These are phyloP conservation scores for Oncorhynchus keta DNA, from an alignment of 2,113 vertebrate genomes.

Conservation along the genomic window DNA sequence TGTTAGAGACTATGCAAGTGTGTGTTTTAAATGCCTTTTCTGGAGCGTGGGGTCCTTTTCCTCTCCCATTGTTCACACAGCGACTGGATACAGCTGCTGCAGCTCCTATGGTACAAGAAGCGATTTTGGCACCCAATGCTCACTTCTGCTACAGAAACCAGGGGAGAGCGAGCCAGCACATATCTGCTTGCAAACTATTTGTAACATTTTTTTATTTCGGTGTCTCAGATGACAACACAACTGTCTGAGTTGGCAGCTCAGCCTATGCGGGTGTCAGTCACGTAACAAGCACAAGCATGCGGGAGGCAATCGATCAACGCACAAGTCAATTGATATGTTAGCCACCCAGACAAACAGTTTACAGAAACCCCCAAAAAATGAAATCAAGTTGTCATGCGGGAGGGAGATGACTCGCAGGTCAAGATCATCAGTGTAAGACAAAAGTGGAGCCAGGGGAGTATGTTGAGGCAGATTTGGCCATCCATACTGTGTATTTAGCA, in stretches of 20 bases:
- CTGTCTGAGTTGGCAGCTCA: slow-evolving; percentile 50
- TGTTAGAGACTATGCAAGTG: no score
- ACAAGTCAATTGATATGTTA: slow-evolving; percentile 58
- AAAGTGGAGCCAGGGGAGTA: background rate
- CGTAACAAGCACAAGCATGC: slow-evolving; percentile 65
- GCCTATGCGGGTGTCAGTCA: slow-evolving; percentile 41
- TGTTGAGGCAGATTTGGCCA: slow-evolving; percentile 26
- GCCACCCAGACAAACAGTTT: slow-evolving; percentile 47
- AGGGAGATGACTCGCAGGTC: slow-evolving; percentile 12
- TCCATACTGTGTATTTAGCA: slow-evolving; percentile 50
- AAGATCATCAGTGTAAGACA: slow-evolving; percentile 5
- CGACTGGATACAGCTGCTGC: slow-evolving; percentile 47
- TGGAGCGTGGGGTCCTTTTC: background rate
- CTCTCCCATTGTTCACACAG: slow-evolving; percentile 15
- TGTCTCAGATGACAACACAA: slow-evolving; percentile 59
- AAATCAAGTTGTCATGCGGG: slow-evolving; percentile 45
- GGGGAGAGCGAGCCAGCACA: slow-evolving; percentile 27
- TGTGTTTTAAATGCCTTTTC: no score
- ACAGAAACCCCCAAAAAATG: slow-evolving; percentile 23
- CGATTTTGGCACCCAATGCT: slow-evolving; percentile 47
- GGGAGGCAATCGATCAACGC: slow-evolving; percentile 51
- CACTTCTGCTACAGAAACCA: slow-evolving; percentile 53
- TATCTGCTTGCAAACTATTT: no score
- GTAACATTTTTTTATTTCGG: slow-evolving; percentile 22
- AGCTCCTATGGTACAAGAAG: slow-evolving; percentile 44